Evolutionary conservation across 2,113 vertebrate species (phyloP).

Genomic region (Plecturocebus donacophilus): DNA sequence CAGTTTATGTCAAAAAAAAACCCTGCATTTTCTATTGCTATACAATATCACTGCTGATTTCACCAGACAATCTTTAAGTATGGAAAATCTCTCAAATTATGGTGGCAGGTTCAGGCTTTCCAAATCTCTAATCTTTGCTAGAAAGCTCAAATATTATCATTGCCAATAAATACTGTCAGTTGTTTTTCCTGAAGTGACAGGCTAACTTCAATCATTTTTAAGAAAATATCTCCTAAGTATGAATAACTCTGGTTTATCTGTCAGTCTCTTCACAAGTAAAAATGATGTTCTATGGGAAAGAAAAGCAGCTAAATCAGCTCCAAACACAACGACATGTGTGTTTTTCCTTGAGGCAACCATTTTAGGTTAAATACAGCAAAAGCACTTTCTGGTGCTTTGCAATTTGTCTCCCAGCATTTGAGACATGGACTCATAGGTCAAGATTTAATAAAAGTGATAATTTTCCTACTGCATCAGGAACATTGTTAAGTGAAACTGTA

Average conservation of each 20-base stretch:
- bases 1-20: background rate
- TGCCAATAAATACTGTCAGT: background rate
- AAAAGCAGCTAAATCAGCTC: background rate
- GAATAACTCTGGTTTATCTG: background rate
- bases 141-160: conserved; percentile 1
- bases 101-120: background rate
- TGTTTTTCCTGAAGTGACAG: conserved; percentile 49
- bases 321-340: fast-evolving
- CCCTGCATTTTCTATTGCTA: background rate
- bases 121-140: conserved; percentile 6
- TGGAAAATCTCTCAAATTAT: conserved; percentile 23
- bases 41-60: background rate
- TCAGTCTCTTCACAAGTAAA: background rate
- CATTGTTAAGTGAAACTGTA: background rate
- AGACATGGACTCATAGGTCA: background rate
- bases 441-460: background rate
- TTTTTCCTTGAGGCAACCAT: background rate
- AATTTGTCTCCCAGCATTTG: background rate
- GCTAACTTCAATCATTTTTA: conserved; percentile 20
- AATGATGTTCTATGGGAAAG: background rate
- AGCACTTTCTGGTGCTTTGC: background rate
- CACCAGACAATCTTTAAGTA: background rate
- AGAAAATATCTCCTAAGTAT: conserved; percentile 14
- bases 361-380: background rate
- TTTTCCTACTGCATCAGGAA: background rate